A percentile compares a stretch with the other conserved stretches of the same genome.
Conservation (phyloP, 2,113 vertebrate genomes). For the Nesogale talazaci region DNA sequence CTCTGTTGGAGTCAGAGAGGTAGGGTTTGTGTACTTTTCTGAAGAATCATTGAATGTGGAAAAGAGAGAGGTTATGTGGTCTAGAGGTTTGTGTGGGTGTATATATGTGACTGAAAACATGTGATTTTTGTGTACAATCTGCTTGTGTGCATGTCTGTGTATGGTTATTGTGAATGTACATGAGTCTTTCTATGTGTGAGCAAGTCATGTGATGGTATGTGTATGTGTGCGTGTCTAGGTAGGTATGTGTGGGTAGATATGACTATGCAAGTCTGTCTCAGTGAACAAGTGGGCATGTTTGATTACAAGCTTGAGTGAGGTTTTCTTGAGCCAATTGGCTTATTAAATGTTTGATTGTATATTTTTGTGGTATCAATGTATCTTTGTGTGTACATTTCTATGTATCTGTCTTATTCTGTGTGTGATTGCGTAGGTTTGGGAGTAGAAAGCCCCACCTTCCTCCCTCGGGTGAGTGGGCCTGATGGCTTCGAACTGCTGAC, state of each 20-base stretch:
- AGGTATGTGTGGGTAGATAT: conserved; percentile 57
- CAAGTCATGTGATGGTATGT: conserved; percentile 28
- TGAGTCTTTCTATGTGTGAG: conserved; percentile 35
- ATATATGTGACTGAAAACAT: conserved; percentile 44
- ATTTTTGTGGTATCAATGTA: conserved; percentile 52
- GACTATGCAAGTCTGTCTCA: conserved; percentile 69
- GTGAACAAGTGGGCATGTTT: conserved; percentile 56
- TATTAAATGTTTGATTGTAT: conserved; percentile 62
- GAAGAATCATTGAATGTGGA: conserved; percentile 57
- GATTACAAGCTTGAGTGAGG: conserved; percentile 41
- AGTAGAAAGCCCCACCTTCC: no score
- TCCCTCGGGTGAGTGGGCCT: no score
- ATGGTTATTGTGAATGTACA: conserved; percentile 2
- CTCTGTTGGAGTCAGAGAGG: not conserved
- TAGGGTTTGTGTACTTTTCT: conserved; percentile 54
- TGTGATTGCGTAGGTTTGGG: conserved; percentile 51
- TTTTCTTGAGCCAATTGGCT: conserved; percentile 63
- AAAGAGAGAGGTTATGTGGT: conserved; percentile 41
- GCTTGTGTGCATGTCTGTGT: conserved; percentile 25
- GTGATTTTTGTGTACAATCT: not conserved
- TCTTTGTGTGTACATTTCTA: conserved; percentile 7
- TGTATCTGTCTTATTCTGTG: conserved; percentile 1
- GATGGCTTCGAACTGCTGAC: no score
- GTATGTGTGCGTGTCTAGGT: conserved; percentile 21
- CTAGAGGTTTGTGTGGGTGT: conserved; percentile 19